These are phyloP conservation scores for Micronisus gabar DNA, from an alignment of 2,113 vertebrate species.

Conservation along the genomic window DNA sequence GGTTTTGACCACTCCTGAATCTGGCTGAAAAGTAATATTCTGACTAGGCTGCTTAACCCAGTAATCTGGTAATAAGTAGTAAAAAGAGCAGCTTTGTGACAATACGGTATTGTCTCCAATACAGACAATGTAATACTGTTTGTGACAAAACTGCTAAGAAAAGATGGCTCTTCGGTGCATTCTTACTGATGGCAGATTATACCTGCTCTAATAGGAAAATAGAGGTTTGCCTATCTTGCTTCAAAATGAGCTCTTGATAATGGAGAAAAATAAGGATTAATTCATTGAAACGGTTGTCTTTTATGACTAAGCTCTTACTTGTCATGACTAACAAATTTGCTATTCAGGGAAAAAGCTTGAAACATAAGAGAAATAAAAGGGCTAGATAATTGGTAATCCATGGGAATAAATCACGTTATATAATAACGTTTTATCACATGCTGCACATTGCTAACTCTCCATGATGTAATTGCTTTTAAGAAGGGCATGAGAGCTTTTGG, in stretches of 20 bases:
- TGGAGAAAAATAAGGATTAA: slow-evolving; percentile 5
- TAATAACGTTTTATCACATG: slow-evolving; percentile 13
- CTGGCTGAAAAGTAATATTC: not conserved
- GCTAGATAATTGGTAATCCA: slow-evolving; percentile 24
- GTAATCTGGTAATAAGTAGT: not conserved
- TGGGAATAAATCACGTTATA: slow-evolving; percentile 4
- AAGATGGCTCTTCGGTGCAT: not conserved
- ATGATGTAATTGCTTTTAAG: not conserved
- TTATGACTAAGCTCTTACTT: slow-evolving; percentile 27
- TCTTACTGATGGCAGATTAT: not conserved
- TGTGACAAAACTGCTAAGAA: not conserved
- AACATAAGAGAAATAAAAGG: slow-evolving; percentile 7
- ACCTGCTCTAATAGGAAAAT: not conserved
- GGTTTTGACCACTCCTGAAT: not conserved
- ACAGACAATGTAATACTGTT: not conserved
- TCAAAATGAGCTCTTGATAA: not conserved
- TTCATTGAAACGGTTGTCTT: not conserved
- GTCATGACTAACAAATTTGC: slow-evolving; percentile 6
- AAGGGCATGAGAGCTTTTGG: not conserved
- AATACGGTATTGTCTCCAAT: not conserved
- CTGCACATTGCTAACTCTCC: not conserved
- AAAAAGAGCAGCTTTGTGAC: not conserved
- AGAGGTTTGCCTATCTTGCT: not conserved
- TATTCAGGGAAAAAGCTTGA: slow-evolving; percentile 23
- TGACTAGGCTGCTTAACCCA: not conserved